A percentile compares a stretch with the other conserved stretches of the same genome.
Conservation (phyloP, 2,888 invertebrate genomes). For the Cataglyphis rosenhaueri region DNA sequence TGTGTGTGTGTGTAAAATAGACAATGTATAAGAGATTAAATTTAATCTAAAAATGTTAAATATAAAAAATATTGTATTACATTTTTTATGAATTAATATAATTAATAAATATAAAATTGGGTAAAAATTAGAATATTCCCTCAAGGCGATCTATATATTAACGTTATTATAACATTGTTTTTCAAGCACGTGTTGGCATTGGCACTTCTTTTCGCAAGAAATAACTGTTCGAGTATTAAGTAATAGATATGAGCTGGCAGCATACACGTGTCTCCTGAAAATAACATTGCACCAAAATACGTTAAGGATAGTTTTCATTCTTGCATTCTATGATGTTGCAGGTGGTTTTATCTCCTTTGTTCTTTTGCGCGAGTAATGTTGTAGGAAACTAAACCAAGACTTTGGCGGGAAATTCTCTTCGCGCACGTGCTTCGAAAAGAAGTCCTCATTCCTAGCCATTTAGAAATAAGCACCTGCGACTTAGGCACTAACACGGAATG, state of each 20-base stretch:
- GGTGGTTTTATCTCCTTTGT: slow-evolving; percentile 12
- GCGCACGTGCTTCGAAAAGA: slow-evolving; percentile 44
- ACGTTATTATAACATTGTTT: not conserved
- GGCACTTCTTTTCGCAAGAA: not conserved
- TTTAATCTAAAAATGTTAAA: not conserved
- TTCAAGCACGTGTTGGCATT: slow-evolving; percentile 20
- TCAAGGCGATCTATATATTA: not conserved
- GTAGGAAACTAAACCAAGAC: slow-evolving; percentile 1
- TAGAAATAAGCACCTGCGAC: slow-evolving; percentile 38
- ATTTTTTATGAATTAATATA: not conserved
- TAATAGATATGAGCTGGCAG: not conserved
- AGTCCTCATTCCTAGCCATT: slow-evolving; percentile 9
- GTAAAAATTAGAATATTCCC: not conserved
- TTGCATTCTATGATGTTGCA: slow-evolving; percentile 35
- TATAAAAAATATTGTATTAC: not conserved
- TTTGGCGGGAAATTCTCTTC: slow-evolving; percentile 38
- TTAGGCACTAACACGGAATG: slow-evolving; percentile 16
- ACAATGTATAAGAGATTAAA: not conserved
- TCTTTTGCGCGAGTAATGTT: slow-evolving; percentile 14
- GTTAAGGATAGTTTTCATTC: slow-evolving; percentile 19
- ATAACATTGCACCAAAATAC: slow-evolving; percentile 28
- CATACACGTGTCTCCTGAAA: slow-evolving; percentile 38
- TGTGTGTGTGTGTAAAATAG: not conserved
- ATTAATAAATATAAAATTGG: not conserved
- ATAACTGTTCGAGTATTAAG: not conserved